Base-by-base conservation (phyloP, 2,113 vertebrate genomes). In the Sisor rabdophorus region DNA sequence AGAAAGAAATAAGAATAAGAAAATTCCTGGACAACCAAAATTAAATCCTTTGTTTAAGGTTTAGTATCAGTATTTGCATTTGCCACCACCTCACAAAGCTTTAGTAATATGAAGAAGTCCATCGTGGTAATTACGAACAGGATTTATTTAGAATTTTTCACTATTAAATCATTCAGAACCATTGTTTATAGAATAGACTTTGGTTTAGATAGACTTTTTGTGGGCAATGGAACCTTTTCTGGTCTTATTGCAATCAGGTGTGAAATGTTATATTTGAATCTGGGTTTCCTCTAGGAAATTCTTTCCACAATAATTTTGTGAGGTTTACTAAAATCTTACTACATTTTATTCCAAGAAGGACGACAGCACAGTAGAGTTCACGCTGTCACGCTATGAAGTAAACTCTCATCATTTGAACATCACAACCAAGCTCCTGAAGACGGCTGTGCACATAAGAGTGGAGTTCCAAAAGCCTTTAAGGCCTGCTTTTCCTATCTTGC, bases 401-500 rank as follows among this genome's bases (percentile, higher is more conserved):
- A 92, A 91, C 69, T 85, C 89, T 53, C 94, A 95, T 79, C 84
- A 77, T 77, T 91, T 95, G 72, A 83, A 77, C 22, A 83, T 92
- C 53, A 90, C 80, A 65, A 81, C 88, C 13, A 80, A 85, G 53
- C 85, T 82, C 47, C 77, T 89, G 67, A 86, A 83, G 36, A 89
- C 87, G 61, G 85, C 87, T 22, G 65, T 94, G 17, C 90, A 88
- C 80, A 83, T 95, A 59, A 87, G 59, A 4, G 75, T 94, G 26
- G 60, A 69, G 11, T 93, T 94, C 83, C 85, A 12, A 0, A 81
- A 65, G 7, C 84, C 85, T 0, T 10, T 19, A 4, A 52, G 48
- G 17, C 87, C 78, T 24, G 28, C 83, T 0, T 94, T 95, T 86
- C 93, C 93, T 4, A 52, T 95, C 83, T 78, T 92, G 86, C 28